Conservation (phyloP, 2,888 invertebrate genomes). For the Brachyptera risi region DNA sequence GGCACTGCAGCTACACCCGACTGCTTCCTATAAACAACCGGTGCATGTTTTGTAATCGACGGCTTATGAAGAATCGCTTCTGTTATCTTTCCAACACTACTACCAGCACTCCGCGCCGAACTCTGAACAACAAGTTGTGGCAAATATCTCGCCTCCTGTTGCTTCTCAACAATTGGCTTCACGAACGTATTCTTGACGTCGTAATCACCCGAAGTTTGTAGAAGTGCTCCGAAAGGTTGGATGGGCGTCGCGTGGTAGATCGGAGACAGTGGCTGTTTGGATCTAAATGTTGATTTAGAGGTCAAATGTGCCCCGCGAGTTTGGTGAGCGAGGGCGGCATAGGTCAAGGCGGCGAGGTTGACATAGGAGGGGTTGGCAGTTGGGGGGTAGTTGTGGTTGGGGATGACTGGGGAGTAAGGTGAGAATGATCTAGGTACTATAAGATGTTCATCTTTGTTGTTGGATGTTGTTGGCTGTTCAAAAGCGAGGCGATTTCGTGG, state of each 20-base stretch:
- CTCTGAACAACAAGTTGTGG: not conserved
- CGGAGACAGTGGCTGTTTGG: conserved; percentile 24
- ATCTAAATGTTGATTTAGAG: not conserved
- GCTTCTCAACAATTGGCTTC: conserved; percentile 2
- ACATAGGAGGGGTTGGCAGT: not conserved
- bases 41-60: not conserved
- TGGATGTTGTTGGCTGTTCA: not conserved
- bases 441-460: too few relatives aligned
- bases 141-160: not conserved
- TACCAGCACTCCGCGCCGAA: not conserved
- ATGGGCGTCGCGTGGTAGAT: conserved; percentile 31
- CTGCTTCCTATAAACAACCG: conserved; percentile 7
- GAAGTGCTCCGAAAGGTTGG: conserved; percentile 26
- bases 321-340: not conserved
- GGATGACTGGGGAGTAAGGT: not conserved
- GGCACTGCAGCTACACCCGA: too few relatives aligned
- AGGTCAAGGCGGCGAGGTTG: not conserved
- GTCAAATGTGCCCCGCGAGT: not conserved
- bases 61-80: conserved; percentile 16
- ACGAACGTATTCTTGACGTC: not conserved
- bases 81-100: conserved; percentile 13
- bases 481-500: not conserved
- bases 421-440: not conserved
- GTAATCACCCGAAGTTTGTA: conserved; percentile 1
- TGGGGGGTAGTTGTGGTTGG: not conserved